Evolutionary conservation across 2,113 vertebrate species (phyloP), one percentile per base, ranked within the genome.

Genomic region (Heterochromis multidens): DNA sequence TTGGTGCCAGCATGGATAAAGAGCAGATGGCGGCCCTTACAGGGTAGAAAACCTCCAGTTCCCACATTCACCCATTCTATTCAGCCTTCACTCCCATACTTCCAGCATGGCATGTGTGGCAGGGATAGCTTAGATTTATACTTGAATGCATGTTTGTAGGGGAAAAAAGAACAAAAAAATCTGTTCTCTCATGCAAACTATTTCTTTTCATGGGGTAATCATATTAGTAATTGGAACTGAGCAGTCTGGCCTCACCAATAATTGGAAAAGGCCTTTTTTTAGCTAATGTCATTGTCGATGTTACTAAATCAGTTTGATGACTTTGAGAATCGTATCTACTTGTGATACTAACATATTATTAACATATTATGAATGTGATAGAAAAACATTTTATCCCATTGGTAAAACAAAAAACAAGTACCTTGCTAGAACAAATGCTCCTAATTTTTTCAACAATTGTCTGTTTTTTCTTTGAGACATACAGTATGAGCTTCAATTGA

Each of bases 21-120:
- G 93, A 94, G 93, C 94, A 95, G 94, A 95, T 94, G 94, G 94
- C 85, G 87, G 84, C 90, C 92, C 92, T 90, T 92, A 93, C 91
- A 76, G 80, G 83, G 89, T 84, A 89, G 81, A 92, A 92, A 90
- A 93, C 91, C 86, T 91, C 85, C 81, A 72, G 83, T 91, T 94
- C 93, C 92, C 91, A 93, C 91, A 92, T 92, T 92, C 88, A 86
- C 87, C 84, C 56, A 61, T 80, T 91, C 88, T 77, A 91, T 93
- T 94, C 91, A 92, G 80, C 81, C 79, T 62, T 89, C 93, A 87
- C 81, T 90, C 83, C 79, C 78, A 86, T 84, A 83, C 87, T 79
- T 86, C 80, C 83, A 85, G 88, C 90, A 63, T 89, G 88, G 89
- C 90, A 92, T 92, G 89, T 85, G 85, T 81, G 84, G 81, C 79